Base-by-base conservation (phyloP, 2,888 invertebrate species). In the Chalcis sispes region DNA sequence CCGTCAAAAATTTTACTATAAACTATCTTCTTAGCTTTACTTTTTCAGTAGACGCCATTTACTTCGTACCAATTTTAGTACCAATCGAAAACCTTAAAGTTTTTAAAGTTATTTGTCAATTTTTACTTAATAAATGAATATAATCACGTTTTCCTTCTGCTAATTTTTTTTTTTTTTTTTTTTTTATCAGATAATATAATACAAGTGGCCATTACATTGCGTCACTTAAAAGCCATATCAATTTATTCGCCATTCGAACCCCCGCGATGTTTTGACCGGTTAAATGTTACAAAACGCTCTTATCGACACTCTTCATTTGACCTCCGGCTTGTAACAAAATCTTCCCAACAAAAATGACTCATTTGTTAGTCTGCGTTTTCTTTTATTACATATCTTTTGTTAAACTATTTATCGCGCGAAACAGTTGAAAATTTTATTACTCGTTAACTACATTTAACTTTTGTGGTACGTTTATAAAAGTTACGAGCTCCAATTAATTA, bases 231-330 rank as follows among this genome's bases (percentile, higher is more conserved):
- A 23, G 27, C n/a, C 13, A 25, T 64, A 59, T 61, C 73, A 42
- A 58, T 48, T 50, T 25, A 48, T 50, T 50, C 48, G 25, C 42
- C 2, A 25, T 4, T 40, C 52, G 75, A 81, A 80, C 82, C 82
- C 83, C 82, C 81, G 81, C 83, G 80, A 82, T 79, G 81, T 79
- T 81, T 80, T 79, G 77, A 72, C 64, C 75, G 59, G 54, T 29
- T 54, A 59, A 23, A 20, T 79, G 58, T 83, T 83, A 81, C 83
- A 80, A 81, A 82, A 81, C 13, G 3, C 75, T 64, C 73, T 82
- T 84, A 82, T 84, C 81, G 25, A 15, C 1, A 25, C 0, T 82
- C 80, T n/a, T 64, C 79, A 81, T 84, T 81, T 84, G 79, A 83
- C 83, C 83, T 80, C 78, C 72, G n/a, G 10, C 8, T 36, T 61